phyloP scores from a whole-genome alignment of 2,888 invertebrate species.

The Pseudolycoriella hygida region DNA sequence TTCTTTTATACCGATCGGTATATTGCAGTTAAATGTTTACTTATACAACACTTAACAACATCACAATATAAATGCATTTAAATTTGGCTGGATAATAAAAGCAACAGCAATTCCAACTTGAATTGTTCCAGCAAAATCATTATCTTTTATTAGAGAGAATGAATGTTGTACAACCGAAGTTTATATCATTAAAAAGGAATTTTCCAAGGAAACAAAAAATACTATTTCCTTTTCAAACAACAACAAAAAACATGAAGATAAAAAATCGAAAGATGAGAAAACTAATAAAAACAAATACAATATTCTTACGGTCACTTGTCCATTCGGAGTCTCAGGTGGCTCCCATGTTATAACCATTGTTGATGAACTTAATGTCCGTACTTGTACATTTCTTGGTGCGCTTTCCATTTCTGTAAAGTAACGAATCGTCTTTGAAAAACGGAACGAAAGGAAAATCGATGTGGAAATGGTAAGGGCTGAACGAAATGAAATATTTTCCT shows the following conservation, averaged over 20 bases:
- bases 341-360: conserved; percentile 98
- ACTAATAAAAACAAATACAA: conserved; percentile 2
- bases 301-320: conserved; percentile 77
- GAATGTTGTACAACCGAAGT: no score
- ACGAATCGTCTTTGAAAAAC: conserved; percentile 8
- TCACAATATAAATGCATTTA: background rate
- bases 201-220: no score
- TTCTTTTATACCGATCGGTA: background rate
- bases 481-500: background rate
- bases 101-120: no score
- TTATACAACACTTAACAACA: background rate
- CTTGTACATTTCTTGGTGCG: conserved; percentile 86
- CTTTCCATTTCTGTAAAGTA: conserved; percentile 73
- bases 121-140: no score
- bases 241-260: conserved; percentile 1
- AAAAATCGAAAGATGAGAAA: conserved; percentile 8
- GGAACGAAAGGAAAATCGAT: background rate
- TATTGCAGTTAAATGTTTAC: background rate
- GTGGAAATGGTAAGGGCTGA: background rate
- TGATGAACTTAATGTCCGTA: conserved; percentile 81
- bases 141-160: no score
- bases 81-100: no score
- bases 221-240: background rate
- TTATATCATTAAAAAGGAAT: no score
- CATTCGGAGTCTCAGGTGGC: conserved; percentile 92